phyloP scores from a whole-genome alignment of 2,888 invertebrate genomes.

The Melieria omissa region DNA sequence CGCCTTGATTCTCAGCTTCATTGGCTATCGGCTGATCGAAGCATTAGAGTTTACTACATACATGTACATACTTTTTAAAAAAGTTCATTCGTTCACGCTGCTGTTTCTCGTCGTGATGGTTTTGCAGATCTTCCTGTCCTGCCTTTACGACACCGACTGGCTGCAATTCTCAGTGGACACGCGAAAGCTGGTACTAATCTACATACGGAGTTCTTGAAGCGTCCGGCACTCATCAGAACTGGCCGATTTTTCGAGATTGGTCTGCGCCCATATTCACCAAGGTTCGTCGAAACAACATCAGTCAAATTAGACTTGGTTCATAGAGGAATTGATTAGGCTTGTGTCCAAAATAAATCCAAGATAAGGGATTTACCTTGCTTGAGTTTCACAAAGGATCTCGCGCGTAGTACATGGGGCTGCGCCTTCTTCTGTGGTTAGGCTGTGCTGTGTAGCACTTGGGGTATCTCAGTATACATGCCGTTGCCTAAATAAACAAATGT shows the following conservation, averaged over 20 bases:
- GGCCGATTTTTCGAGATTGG: constrained; percentile 58
- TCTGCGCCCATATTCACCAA: constrained; percentile 57
- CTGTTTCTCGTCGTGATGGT: constrained; percentile 54
- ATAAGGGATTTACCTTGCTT: too few relatives aligned
- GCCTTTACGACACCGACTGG: constrained; percentile 59
- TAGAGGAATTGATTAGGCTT: too few relatives aligned
- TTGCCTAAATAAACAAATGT: too few relatives aligned
- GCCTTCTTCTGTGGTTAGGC: too few relatives aligned
- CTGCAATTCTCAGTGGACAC: constrained; percentile 47
- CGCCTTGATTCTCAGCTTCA: constrained; percentile 57
- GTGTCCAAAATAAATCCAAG: too few relatives aligned
- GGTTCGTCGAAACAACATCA: too few relatives aligned
- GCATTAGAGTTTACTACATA: background rate
- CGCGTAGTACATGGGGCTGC: too few relatives aligned
- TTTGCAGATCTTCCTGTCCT: constrained; percentile 59
- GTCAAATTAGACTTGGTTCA: too few relatives aligned
- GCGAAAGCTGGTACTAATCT: constrained; percentile 51
- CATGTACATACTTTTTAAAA: constrained; percentile 39
- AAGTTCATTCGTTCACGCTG: constrained; percentile 47
- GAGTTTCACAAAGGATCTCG: too few relatives aligned
- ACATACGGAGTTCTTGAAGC: constrained; percentile 58
- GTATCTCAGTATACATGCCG: too few relatives aligned
- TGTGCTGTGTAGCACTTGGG: too few relatives aligned
- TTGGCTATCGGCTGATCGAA: constrained; percentile 52
- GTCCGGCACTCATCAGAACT: constrained; percentile 52